phyloP scores from a whole-genome alignment of 2,797 vertebrate species.

The Halcyon badia region DNA sequence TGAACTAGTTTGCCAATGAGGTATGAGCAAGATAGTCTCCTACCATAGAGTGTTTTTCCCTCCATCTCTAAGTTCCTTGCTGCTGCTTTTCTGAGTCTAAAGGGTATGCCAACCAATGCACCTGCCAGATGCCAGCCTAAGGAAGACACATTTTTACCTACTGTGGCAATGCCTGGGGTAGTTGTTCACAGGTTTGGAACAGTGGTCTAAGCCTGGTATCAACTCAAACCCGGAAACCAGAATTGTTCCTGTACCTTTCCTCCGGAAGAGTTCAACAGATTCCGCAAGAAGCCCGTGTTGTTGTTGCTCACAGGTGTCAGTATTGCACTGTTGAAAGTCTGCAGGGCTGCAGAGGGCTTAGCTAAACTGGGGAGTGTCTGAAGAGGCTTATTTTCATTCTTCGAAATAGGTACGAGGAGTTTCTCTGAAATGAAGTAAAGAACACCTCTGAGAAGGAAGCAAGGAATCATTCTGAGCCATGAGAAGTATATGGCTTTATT shows the following conservation, averaged over 20 bases:
- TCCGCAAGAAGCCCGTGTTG: constrained; percentile 81
- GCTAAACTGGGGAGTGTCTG: constrained; percentile 78
- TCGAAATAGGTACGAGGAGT: constrained; percentile 71
- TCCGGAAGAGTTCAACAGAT: constrained; percentile 81
- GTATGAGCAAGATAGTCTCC: background rate
- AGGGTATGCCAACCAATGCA: background rate
- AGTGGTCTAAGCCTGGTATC: background rate
- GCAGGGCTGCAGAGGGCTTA: constrained; percentile 78
- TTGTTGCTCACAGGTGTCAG: constrained; percentile 84
- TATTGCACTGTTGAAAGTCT: constrained; percentile 84
- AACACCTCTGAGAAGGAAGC: background rate
- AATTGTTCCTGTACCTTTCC: constrained; percentile 74
- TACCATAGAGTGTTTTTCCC: background rate
- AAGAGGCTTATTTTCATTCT: constrained; percentile 81
- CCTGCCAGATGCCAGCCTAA: background rate
- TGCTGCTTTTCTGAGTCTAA: background rate
- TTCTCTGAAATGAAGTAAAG: constrained; percentile 74
- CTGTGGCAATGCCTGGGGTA: background rate
- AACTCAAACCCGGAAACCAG: background rate
- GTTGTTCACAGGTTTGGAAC: background rate
- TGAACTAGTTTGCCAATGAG: background rate
- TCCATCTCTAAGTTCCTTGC: background rate
- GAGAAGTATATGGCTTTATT: background rate
- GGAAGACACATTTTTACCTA: background rate
- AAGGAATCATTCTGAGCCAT: background rate